Conservation (phyloP, 2,888 invertebrate genomes). For the Drosophila meridionalis region DNA sequence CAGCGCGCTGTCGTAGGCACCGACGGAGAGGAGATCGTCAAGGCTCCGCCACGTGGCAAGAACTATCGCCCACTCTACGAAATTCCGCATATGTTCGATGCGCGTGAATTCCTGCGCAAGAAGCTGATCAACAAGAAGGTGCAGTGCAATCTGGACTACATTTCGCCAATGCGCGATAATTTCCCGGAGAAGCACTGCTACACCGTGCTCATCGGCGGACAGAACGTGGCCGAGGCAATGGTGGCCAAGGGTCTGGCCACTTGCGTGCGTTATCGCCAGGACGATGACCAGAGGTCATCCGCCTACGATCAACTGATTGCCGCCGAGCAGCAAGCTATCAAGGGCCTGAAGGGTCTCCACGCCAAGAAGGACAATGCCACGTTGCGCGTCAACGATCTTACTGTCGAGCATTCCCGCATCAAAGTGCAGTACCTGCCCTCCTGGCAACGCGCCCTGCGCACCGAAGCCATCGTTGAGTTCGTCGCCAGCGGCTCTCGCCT, state of each 20-base stretch:
- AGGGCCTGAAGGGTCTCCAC: conserved; percentile 91
- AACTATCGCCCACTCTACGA: conserved; percentile 97
- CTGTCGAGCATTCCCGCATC: conserved; percentile 88
- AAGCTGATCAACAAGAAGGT: conserved; percentile 98
- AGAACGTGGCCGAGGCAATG: conserved; percentile 96
- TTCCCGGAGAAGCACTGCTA: conserved; percentile 98
- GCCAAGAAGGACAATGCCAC: conserved; percentile 94
- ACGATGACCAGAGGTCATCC: conserved; percentile 97
- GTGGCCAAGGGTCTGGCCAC: conserved; percentile 96
- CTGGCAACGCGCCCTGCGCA: conserved; percentile 94
- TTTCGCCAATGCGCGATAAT: conserved; percentile 96
- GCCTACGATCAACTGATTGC: conserved; percentile 96
- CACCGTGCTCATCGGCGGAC: conserved; percentile 93
- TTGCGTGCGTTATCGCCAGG: conserved; percentile 96
- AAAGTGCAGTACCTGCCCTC: conserved; percentile 96
- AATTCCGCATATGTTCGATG: conserved; percentile 99
- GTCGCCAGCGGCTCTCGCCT: conserved; percentile 98
- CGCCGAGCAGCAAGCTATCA: conserved; percentile 96
- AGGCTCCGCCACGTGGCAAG: conserved; percentile 89
- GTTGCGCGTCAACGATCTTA: conserved; percentile 95
- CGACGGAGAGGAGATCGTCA: conserved; percentile 88
- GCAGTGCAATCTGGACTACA: conserved; percentile 96
- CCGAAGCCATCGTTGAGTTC: conserved; percentile 97
- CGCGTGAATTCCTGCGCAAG: conserved; percentile 97
- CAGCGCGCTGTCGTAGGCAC: conserved; percentile 87